Evolutionary conservation across 2,113 vertebrate species (phyloP), one percentile per base, ranked within the genome.

Genomic region (Caranx melampygus): DNA sequence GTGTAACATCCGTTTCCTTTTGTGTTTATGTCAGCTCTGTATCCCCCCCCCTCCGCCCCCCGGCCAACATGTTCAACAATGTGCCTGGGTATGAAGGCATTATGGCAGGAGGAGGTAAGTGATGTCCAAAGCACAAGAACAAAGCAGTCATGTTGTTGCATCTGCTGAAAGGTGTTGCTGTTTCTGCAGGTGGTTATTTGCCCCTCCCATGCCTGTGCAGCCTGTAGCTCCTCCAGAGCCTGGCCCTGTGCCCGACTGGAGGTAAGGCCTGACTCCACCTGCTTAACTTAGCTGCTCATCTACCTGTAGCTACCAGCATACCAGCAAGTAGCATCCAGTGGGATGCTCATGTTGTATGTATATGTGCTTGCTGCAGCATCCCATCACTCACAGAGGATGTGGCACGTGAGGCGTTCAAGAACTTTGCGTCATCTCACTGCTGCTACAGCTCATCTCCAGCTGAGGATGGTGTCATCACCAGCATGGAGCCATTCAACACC

Each of bases 21-120:
- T 59, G 21, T 72, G 18, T 73, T 69, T 45, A 0, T 77, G 83
- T n/a, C 83, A 94, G 91, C 82, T 1, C 55, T 82, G 49, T 89
- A 85, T 3, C 83, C 90, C 2, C 82, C 81, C 0, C 16, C 20
- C 5, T 20, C 21, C 0, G 91, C 83, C 1, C 91, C 1, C 33
- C 83, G 0, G 79, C 75, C 70, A 79, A 75, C 72, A 89, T 86
- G 83, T 94, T 90, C 2, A 82, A 67, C 59, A 90, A 11, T 5
- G 75, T 95, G 3, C 93, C 95, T 0, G 94, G 94, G 4, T 95
- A 95, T 16, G 95, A 95, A 42, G 89, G 81, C 70, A 93, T 71
- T 0, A 2, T 80, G 13, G 12, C 55, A 3, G 94, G 89, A 37
- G 91, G 91, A 88, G 93, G 93, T 95, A 62, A 89, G 83, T 44